Base-by-base conservation (phyloP, 1,140 invertebrate genomes). In the Teleogryllus occipitalis region DNA sequence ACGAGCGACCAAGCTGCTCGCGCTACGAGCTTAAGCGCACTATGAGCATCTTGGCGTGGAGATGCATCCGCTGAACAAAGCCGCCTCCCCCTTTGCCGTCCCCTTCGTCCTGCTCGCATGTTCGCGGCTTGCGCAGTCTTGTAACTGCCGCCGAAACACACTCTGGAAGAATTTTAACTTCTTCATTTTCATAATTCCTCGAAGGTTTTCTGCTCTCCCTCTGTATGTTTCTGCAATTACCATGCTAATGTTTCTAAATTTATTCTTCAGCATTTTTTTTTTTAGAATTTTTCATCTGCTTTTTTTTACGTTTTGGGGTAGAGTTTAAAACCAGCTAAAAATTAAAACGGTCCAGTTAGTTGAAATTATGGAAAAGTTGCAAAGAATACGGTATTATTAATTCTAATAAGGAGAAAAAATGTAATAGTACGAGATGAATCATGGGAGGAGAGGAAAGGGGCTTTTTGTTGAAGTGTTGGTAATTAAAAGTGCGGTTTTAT, bases 281-380 rank as follows among this genome's bases (percentile, higher is more conserved):
- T 65, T 65, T 65, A 65, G 54, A 65, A 65, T 65, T 65, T 65
- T 65, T 65, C 54, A 14, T 65, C 18, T 65, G 10, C 54, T 18
- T 65, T 65, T 65, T 65, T 65, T 14, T 65, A 14, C 54, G 54
- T 18, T 65, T 65, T 18, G 10, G 54, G 54, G 27, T 39, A 65
- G 18, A 65, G 54, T 65, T 65, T 65, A 65, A 65, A 65, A 65
- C 54, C 54, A 65, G 54, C 10, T 65, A 65, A 65, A 65, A 65
- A 65, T 65, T 65, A 65, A 65, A 65, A 10, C 54, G 18, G 10
- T 18, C 18, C 54, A 18, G 54, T 65, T 65, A 65, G 54, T 65
- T 65, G 54, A 65, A 65, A 65, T 65, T 65, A 65, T 65, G 54
- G 54, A 65, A 65, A 65, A 65, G 54, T 65, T 65, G 54, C 54